Conservation (phyloP, 2,113 vertebrate species). For the Gymnarchus niloticus region DNA sequence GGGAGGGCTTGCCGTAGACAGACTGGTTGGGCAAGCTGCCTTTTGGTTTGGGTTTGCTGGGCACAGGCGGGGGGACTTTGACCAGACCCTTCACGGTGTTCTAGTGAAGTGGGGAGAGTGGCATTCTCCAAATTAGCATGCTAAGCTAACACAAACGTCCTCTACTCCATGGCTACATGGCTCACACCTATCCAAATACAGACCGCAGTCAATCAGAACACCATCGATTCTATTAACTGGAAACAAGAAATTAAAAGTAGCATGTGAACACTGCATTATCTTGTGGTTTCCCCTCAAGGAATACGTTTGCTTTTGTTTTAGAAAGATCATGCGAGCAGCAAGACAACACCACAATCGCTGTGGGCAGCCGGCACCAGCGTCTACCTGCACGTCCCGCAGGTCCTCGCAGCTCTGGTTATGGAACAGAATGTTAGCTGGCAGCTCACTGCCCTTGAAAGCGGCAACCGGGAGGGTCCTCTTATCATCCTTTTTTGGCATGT, state of each 20-base stretch:
- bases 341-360: neutral
- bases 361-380: no score
- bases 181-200: neutral
- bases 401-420: conserved; percentile 97
- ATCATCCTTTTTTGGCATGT: conserved; percentile 70
- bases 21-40: conserved; percentile 56
- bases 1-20: conserved; percentile 59
- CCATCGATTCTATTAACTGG: neutral
- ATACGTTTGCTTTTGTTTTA: neutral
- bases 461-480: conserved; percentile 82
- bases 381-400: conserved; percentile 81
- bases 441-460: conserved; percentile 83
- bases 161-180: neutral
- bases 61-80: conserved; percentile 92
- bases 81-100: conserved; percentile 64
- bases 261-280: neutral
- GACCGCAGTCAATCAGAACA: neutral
- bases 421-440: conserved; percentile 61
- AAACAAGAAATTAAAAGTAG: neutral
- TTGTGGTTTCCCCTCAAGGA: neutral
- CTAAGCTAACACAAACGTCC: neutral
- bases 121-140: neutral
- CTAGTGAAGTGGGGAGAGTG: conserved; percentile 47
- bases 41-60: conserved; percentile 84
- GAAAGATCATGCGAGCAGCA: neutral